Evolutionary conservation across 1,140 invertebrate species (phyloP).

Genomic region (Calliopsis andreniformis): DNA sequence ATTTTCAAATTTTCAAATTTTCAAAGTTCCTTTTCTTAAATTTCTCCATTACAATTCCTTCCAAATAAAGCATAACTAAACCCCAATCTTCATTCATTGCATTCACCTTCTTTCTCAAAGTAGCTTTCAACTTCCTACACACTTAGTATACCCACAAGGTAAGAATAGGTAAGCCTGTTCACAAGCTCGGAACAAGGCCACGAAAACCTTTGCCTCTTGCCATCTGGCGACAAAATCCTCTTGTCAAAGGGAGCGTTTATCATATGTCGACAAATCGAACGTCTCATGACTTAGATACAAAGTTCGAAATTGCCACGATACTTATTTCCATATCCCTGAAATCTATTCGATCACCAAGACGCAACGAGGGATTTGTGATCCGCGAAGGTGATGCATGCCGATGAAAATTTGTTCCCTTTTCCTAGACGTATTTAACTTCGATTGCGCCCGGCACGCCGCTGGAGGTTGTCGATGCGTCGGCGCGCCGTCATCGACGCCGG

Average conservation of each 20-base stretch:
- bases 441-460: conserved; percentile 5
- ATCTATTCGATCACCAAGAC: neutral
- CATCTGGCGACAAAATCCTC: conserved; percentile 4
- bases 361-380: neutral
- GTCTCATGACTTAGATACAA: neutral
- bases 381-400: neutral
- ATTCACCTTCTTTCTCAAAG: no score
- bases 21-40: no score
- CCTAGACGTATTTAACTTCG: neutral
- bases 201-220: conserved; percentile 1
- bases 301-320: neutral
- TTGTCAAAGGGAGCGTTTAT: neutral
- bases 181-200: no score
- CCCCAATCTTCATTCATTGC: no score
- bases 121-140: no score
- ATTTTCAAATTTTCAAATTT: no score
- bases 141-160: no score
- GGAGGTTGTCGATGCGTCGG: conserved; percentile 38
- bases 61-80: no score
- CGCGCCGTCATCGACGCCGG: conserved; percentile 59
- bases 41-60: no score
- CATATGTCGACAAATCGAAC: conserved; percentile 15
- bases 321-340: neutral
- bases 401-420: neutral
- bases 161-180: no score